phyloP scores from a whole-genome alignment of 2,113 vertebrate species.

The Calidris pygmaea region DNA sequence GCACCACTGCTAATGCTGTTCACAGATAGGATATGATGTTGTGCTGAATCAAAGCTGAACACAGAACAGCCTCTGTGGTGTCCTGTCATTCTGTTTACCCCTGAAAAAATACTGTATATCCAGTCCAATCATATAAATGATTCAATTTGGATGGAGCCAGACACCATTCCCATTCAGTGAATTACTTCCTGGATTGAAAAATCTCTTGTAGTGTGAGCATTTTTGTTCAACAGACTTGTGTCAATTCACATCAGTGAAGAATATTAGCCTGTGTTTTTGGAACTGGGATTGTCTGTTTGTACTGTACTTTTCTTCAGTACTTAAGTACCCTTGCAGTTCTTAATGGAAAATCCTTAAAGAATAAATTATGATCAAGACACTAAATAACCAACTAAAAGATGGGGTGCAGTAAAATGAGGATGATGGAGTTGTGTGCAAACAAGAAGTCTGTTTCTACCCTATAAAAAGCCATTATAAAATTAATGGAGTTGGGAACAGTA shows the following conservation, averaged over 20 bases:
- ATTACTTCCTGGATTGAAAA: background rate
- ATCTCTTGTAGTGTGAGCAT: background rate
- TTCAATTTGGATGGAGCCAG: background rate
- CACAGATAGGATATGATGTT: background rate
- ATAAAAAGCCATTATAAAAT: background rate
- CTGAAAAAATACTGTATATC: background rate
- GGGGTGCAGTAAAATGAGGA: background rate
- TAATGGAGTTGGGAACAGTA: background rate
- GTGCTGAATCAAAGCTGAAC: background rate
- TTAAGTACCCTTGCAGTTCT: background rate
- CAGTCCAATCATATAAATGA: background rate
- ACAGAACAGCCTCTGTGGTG: background rate
- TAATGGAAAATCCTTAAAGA: background rate
- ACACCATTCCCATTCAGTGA: background rate
- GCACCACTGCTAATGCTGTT: background rate
- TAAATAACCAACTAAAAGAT: background rate
- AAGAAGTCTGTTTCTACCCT: background rate
- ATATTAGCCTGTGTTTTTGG: background rate
- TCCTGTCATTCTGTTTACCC: background rate
- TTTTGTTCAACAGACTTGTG: background rate
- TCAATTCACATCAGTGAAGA: background rate
- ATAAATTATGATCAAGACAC: background rate
- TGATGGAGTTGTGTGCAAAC: background rate
- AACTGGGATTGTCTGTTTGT: background rate
- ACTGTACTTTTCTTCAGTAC: background rate